Evolutionary conservation across 2,113 vertebrate genomes (phyloP).

Genomic region (Bombycilla garrulus): DNA sequence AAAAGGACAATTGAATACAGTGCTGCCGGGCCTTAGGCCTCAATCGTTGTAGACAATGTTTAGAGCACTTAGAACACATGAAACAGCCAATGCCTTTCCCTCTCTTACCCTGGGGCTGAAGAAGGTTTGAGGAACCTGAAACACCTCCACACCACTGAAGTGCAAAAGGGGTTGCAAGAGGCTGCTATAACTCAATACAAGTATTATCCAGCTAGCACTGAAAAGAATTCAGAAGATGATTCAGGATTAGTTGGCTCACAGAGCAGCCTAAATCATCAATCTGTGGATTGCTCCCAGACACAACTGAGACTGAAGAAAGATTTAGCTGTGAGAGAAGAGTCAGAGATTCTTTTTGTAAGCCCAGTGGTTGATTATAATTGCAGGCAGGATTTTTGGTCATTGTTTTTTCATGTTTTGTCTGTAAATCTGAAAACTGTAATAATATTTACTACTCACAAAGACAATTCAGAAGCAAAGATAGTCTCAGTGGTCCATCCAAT

Average conservation of each 20-base stretch:
- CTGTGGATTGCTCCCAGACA: not conserved
- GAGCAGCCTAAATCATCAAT: not conserved
- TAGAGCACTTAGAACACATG: not conserved
- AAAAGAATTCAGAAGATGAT: not conserved
- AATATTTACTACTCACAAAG: not conserved
- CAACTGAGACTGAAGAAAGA: not conserved
- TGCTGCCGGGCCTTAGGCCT: not conserved
- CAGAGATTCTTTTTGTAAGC: not conserved
- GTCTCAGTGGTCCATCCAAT: not conserved
- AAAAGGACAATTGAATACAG: not conserved
- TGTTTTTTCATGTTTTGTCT: slow-evolving; percentile 1
- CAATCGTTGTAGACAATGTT: not conserved
- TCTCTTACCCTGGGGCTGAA: not conserved
- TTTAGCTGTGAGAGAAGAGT: not conserved
- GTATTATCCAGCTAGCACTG: not conserved
- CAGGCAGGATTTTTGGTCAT: not conserved
- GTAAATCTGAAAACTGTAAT: slow-evolving; percentile 20
- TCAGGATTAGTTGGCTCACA: not conserved
- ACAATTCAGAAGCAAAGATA: not conserved
- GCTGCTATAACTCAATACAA: not conserved
- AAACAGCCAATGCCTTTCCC: not conserved
- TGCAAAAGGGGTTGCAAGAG: not conserved
- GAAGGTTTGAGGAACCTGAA: not conserved
- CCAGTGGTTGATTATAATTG: not conserved
- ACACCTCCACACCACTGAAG: not conserved